Evolutionary conservation across 2,797 vertebrate genomes (phyloP).

Genomic region (Hydrolagus colliei): DNA sequence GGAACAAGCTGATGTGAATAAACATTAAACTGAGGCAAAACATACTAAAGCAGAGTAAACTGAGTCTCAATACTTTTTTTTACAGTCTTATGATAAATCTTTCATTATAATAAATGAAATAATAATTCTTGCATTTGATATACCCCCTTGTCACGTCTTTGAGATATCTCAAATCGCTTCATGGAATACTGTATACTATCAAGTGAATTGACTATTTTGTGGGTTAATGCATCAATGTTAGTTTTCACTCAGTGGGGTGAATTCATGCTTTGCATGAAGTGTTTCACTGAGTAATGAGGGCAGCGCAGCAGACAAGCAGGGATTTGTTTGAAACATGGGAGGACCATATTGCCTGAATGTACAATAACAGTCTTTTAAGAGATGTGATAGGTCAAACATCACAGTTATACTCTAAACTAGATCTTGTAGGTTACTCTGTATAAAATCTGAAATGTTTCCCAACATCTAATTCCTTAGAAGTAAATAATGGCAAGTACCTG

Average conservation of each 20-base stretch:
- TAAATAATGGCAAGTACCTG: too few species aligned
- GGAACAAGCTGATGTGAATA: background rate
- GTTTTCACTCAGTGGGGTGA: background rate
- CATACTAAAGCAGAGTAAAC: background rate
- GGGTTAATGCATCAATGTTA: too few species aligned
- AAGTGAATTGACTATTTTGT: too few species aligned
- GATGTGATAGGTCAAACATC: background rate
- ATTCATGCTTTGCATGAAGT: background rate
- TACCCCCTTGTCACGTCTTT: too few species aligned
- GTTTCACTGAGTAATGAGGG: background rate
- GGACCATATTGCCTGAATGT: background rate
- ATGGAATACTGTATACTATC: too few species aligned
- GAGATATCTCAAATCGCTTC: too few species aligned
- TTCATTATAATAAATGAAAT: background rate
- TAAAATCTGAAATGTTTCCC: background rate
- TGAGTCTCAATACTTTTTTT: background rate
- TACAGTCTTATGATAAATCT: background rate
- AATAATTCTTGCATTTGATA: too few species aligned
- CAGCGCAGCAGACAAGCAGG: background rate
- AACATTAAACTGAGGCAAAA: background rate
- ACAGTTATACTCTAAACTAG: background rate
- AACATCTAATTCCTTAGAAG: background rate
- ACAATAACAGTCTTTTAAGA: background rate
- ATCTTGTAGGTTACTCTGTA: background rate
- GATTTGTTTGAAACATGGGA: background rate